A percentile compares a stretch with the other conserved stretches of the same genome.
Evolutionary conservation across 2,888 invertebrate genomes (phyloP).

Genomic region (Ochropleura plecta): DNA sequence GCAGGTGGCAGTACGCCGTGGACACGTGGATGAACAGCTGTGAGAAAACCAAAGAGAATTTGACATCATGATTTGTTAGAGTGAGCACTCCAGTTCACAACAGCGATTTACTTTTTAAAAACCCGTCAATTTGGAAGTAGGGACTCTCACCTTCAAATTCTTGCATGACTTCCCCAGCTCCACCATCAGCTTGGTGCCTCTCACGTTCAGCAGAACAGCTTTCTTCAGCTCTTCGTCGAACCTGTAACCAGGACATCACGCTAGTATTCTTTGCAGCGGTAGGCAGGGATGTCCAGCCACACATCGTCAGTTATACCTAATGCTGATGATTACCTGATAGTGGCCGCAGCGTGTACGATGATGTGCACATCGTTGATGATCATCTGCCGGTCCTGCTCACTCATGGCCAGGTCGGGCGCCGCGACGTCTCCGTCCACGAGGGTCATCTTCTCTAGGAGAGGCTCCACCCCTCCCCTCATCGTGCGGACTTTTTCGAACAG

Average conservation of each 20-base stretch:
- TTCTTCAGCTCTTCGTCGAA: conserved; percentile 97
- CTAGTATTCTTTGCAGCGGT: not conserved
- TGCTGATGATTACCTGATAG: conserved; percentile 86
- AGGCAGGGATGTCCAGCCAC: too few species aligned
- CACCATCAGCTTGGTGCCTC: conserved; percentile 97
- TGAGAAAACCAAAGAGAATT: not conserved
- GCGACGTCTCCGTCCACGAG: conserved; percentile 94
- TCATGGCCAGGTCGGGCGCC: conserved; percentile 92
- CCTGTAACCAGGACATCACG: conserved; percentile 67
- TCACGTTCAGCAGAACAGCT: conserved; percentile 97
- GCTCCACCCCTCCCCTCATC: conserved; percentile 91
- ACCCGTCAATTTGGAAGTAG: too few species aligned
- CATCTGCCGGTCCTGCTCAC: conserved; percentile 91
- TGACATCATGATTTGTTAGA: not conserved
- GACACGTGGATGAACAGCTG: conserved; percentile 95
- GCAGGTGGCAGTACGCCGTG: conserved; percentile 97
- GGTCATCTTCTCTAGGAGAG: conserved; percentile 92
- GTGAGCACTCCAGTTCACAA: too few species aligned
- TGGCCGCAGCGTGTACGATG: conserved; percentile 96
- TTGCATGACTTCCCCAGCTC: conserved; percentile 95
- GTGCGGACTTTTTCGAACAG: conserved; percentile 94
- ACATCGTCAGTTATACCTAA: not conserved
- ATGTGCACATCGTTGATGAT: conserved; percentile 93
- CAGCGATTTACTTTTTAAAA: too few species aligned
- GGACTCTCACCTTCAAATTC: conserved; percentile 91